Evolutionary conservation across 2,113 vertebrate species (phyloP).

Genomic region (Falco punctatus): DNA sequence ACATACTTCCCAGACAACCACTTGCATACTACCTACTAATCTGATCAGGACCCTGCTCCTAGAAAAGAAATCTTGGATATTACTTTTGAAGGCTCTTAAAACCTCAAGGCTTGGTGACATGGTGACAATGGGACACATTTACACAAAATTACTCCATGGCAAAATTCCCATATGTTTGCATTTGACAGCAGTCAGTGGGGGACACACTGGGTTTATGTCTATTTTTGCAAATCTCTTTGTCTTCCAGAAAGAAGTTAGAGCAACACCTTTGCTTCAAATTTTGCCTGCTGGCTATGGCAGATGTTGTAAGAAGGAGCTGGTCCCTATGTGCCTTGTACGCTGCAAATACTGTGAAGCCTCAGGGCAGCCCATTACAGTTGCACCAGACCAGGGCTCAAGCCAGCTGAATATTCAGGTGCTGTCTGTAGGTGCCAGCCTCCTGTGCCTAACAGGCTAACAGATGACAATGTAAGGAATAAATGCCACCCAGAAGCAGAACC

Average conservation of each 20-base stretch:
- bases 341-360: not conserved
- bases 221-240: not conserved
- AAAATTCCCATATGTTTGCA: not conserved
- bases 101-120: not conserved
- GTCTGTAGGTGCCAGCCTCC: not conserved
- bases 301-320: not conserved
- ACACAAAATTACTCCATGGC: rapidly evolving
- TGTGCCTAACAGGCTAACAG: not conserved
- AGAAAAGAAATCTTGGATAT: not conserved
- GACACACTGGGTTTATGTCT: not conserved
- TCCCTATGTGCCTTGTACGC: rapidly evolving
- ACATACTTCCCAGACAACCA: not conserved
- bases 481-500: not conserved
- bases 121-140: not conserved
- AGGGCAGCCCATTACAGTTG: not conserved
- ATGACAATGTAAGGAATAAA: not conserved
- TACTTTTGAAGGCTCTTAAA: not conserved
- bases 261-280: not conserved
- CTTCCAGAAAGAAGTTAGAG: not conserved
- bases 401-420: rapidly evolving
- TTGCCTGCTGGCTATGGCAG: not conserved
- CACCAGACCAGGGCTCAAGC: not conserved
- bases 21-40: not conserved
- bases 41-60: not conserved
- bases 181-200: not conserved